Evolutionary conservation across 2,888 invertebrate species (phyloP).

Genomic region (Masnerella sp.): DNA sequence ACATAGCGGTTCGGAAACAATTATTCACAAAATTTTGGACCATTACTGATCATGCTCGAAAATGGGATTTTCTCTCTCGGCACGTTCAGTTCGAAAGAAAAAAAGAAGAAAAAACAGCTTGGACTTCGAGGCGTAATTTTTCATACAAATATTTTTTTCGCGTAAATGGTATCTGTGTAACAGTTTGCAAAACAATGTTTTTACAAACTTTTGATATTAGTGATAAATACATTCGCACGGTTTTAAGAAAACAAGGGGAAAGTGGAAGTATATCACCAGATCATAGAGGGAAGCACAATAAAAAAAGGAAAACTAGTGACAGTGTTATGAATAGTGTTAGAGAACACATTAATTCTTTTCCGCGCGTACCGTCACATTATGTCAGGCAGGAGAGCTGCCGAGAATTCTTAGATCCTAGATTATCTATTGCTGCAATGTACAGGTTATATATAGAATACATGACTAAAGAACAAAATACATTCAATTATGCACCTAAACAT

Average conservation of each 20-base stretch:
- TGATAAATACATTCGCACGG: not conserved
- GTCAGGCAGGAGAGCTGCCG: not conserved
- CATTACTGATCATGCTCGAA: not conserved
- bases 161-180: not conserved
- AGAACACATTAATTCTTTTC: slow-evolving; percentile 14
- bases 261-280: not conserved
- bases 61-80: not conserved
- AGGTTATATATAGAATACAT: not conserved
- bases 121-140: not conserved
- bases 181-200: slow-evolving; percentile 1
- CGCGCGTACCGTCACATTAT: slow-evolving; percentile 16
- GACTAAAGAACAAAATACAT: not conserved
- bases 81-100: not conserved
- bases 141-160: not conserved
- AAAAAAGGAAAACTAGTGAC: not conserved
- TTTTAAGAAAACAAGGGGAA: slow-evolving; percentile 1
- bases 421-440: not conserved
- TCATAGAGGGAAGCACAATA: not conserved
- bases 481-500: not conserved
- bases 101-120: not conserved
- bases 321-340: not conserved
- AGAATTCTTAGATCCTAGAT: slow-evolving; percentile 14
- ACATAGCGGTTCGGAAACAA: no score
- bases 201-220: not conserved
- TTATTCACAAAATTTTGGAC: no score